Evolutionary conservation across 1,140 invertebrate genomes (phyloP).

Genomic region (Cydia splendana): DNA sequence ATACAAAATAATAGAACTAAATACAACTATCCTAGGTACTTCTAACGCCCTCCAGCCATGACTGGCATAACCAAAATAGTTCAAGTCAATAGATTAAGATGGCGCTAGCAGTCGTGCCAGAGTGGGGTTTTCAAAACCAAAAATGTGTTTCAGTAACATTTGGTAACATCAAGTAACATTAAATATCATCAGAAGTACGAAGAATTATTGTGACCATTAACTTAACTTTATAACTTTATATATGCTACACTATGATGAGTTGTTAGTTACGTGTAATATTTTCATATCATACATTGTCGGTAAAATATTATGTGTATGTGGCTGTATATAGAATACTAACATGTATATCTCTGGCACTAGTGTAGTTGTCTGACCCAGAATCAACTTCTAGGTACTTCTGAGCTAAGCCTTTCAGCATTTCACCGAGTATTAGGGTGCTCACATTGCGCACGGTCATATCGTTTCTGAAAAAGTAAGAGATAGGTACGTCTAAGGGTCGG

Average conservation of each 20-base stretch:
- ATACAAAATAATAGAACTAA: too few species aligned
- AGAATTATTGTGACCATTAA: too few species aligned
- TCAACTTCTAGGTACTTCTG: conserved; percentile 59
- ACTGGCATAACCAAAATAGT: background rate
- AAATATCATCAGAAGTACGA: too few species aligned
- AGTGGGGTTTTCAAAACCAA: background rate
- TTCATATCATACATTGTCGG: too few species aligned
- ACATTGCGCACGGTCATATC: conserved; percentile 58
- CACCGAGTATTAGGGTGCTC: conserved; percentile 63
- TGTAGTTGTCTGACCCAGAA: conserved; percentile 36
- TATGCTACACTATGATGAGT: too few species aligned
- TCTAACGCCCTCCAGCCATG: background rate
- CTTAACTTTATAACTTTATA: too few species aligned
- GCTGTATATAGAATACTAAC: conserved; percentile 43
- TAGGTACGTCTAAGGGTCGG: too few species aligned
- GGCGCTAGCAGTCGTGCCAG: background rate
- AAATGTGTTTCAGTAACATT: too few species aligned
- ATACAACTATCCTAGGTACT: too few species aligned
- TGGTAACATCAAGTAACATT: too few species aligned
- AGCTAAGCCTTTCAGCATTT: conserved; percentile 62
- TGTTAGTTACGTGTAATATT: too few species aligned
- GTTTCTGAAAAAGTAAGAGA: conserved; percentile 50
- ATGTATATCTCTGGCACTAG: conserved; percentile 56
- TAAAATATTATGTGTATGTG: too few species aligned
- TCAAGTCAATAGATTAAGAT: background rate